These are phyloP conservation scores for Euwallacea similis DNA, from an alignment of 1,140 invertebrate species.

Conservation along the genomic window DNA sequence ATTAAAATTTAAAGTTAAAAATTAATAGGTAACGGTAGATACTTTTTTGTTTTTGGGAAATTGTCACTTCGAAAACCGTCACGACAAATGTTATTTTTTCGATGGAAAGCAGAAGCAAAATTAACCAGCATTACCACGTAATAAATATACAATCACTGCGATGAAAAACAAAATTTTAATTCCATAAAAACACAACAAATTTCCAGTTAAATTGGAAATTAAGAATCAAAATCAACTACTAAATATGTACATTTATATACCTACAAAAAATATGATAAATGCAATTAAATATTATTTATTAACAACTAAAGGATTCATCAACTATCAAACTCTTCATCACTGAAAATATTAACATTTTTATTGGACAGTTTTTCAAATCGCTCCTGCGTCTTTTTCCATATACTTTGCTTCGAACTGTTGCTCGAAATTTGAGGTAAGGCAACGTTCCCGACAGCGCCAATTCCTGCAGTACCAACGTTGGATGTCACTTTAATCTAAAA, in stretches of 20 bases:
- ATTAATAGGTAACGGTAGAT: too few relatives aligned
- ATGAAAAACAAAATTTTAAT: neutral
- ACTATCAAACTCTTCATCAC: neutral
- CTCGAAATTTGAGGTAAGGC: neutral
- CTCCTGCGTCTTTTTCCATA: slow-evolving; percentile 55
- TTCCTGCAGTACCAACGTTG: slow-evolving; percentile 46
- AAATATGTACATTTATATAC: too few relatives aligned
- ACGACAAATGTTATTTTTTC: too few relatives aligned
- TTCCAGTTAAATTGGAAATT: neutral
- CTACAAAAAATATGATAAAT: too few relatives aligned
- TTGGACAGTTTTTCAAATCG: slow-evolving; percentile 53
- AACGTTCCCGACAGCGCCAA: slow-evolving; percentile 32
- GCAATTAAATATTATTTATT: too few relatives aligned
- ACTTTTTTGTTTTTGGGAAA: too few relatives aligned
- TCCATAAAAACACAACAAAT: neutral
- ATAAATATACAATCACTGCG: neutral
- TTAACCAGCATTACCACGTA: too few relatives aligned
- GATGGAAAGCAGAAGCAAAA: too few relatives aligned
- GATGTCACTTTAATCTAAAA: slow-evolving; percentile 42
- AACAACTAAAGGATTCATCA: neutral
- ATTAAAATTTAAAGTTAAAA: too few relatives aligned
- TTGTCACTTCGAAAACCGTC: too few relatives aligned
- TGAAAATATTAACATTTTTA: slow-evolving; percentile 29
- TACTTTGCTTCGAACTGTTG: slow-evolving; percentile 49
- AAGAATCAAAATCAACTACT: too few relatives aligned